Conservation (phyloP, 2,888 invertebrate genomes). For the Dynastes hyllus region DNA sequence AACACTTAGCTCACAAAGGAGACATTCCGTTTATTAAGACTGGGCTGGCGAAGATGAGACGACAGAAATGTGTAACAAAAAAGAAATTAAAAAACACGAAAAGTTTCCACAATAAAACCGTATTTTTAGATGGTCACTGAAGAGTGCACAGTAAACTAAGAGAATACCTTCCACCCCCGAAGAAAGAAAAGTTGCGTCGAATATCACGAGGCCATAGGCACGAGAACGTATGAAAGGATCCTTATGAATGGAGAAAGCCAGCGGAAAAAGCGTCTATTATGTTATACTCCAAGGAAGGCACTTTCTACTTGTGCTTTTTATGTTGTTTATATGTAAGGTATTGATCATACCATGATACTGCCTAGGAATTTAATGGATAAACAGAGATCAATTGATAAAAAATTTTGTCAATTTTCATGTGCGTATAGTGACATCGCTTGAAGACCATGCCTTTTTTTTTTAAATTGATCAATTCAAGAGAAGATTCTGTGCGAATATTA, state of each 20-base stretch:
- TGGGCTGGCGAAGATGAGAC: conserved; percentile 31
- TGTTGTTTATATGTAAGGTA: not conserved
- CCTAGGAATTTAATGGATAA: no score
- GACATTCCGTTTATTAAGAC: conserved; percentile 45
- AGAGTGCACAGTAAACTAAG: conserved; percentile 24
- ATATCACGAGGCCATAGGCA: conserved; percentile 21
- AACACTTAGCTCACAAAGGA: conserved; percentile 43
- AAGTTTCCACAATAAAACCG: conserved; percentile 37
- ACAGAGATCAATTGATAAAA: no score
- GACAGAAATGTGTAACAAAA: conserved; percentile 44
- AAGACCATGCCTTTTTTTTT: no score
- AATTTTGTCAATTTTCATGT: no score
- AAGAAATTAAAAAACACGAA: conserved; percentile 46
- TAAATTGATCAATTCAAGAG: no score
- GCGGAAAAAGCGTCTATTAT: conserved; percentile 19
- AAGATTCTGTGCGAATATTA: no score
- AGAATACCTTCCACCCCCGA: not conserved
- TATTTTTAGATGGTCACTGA: conserved; percentile 37
- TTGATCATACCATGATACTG: not conserved
- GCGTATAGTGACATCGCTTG: no score
- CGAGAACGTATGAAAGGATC: conserved; percentile 33
- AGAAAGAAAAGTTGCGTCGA: not conserved
- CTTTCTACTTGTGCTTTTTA: conserved; percentile 22
- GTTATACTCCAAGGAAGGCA: conserved; percentile 13
- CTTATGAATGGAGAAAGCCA: conserved; percentile 36